Conservation (phyloP, 2,797 vertebrate species). For the Coilia nasus region DNA sequence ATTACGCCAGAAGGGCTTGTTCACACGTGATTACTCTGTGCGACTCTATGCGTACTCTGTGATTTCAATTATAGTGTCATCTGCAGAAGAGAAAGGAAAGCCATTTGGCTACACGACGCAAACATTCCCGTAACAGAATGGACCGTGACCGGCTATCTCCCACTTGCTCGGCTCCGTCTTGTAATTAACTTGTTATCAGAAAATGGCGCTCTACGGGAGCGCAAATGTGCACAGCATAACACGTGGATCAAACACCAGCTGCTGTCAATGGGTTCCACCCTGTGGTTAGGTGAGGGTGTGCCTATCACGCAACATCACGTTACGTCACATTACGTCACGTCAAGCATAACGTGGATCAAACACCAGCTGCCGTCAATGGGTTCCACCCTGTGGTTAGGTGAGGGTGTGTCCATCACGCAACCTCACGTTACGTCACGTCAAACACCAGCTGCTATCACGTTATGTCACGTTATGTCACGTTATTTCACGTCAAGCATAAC, state of each 20-base stretch:
- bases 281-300: background rate
- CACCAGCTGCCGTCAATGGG: background rate
- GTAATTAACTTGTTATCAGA: slow-evolving; percentile 24
- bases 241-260: background rate
- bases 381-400: background rate
- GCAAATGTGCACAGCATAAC: background rate
- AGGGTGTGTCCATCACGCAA: no score
- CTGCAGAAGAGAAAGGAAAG: background rate
- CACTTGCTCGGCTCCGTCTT: background rate
- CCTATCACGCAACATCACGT: no score
- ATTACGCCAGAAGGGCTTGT: background rate
- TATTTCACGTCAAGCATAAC: no score
- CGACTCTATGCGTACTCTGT: no score
- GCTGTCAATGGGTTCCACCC: background rate
- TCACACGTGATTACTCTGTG: no score
- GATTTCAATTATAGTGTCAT: background rate
- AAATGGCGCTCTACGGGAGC: background rate
- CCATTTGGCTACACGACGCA: background rate
- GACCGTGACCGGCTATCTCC: background rate
- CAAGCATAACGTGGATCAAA: background rate
- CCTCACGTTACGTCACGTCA: no score
- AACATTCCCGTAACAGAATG: background rate
- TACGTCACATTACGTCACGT: no score
- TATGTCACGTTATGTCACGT: no score
- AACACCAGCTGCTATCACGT: no score